Evolutionary conservation across 1,140 invertebrate genomes (phyloP).

Genomic region (Dinoponera quadriceps): DNA sequence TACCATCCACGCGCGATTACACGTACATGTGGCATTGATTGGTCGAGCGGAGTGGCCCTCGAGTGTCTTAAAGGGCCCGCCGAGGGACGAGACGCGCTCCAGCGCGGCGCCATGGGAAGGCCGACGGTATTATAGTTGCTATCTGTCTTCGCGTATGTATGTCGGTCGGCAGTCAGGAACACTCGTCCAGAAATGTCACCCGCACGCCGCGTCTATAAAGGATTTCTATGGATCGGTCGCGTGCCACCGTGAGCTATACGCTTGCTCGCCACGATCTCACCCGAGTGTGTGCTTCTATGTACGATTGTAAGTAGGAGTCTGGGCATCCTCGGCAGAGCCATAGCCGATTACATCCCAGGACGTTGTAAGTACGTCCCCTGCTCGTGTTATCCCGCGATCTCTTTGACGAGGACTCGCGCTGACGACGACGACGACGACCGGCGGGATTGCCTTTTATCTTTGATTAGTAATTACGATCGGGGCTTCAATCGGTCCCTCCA

Average conservation of each 20-base stretch:
- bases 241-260: constrained; percentile 79
- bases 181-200: constrained; percentile 83
- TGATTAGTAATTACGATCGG: constrained; percentile 19
- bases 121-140: constrained; percentile 78
- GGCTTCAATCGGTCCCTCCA: neutral
- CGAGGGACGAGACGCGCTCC: constrained; percentile 70
- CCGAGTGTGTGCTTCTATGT: constrained; percentile 55
- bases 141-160: constrained; percentile 81
- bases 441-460: constrained; percentile 32
- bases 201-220: constrained; percentile 79
- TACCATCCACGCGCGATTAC: constrained; percentile 65
- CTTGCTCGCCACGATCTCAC: too few relatives aligned
- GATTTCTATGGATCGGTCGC: constrained; percentile 83
- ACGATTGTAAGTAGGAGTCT: constrained; percentile 63
- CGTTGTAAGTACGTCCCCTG: constrained; percentile 64
- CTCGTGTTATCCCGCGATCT: constrained; percentile 69
- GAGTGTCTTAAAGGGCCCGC: constrained; percentile 78
- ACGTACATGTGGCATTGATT: constrained; percentile 75
- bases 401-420: constrained; percentile 57
- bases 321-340: constrained; percentile 56
- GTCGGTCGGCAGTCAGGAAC: constrained; percentile 83
- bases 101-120: constrained; percentile 72
- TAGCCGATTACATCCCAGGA: constrained; percentile 66
- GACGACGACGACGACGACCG: neutral
- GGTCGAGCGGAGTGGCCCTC: constrained; percentile 71